phyloP scores from a whole-genome alignment of 1,140 invertebrate genomes.

The Holcopasites calliopsidis region DNA sequence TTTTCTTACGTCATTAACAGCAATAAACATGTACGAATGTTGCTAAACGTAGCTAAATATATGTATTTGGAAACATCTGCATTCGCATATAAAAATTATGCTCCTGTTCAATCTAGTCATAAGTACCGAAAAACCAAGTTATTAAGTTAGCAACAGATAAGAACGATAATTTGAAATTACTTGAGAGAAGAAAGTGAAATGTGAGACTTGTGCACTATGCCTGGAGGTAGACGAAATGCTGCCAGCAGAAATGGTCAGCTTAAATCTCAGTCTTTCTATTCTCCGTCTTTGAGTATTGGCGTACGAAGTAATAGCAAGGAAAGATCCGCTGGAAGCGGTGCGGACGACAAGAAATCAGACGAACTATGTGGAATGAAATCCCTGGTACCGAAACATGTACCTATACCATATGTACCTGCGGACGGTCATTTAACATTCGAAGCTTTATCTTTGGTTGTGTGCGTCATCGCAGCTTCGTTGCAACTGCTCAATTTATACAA shows the following conservation, averaged over 20 bases:
- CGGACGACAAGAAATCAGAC: constrained; percentile 69
- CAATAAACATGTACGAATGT: not conserved
- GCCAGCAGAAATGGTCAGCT: constrained; percentile 64
- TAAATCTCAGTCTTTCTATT: constrained; percentile 57
- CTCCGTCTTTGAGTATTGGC: constrained; percentile 41
- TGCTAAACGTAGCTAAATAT: not conserved
- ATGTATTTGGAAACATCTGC: not conserved
- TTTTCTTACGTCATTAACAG: not conserved
- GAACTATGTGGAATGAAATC: constrained; percentile 60
- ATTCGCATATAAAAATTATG: no score
- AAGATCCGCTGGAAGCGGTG: constrained; percentile 31
- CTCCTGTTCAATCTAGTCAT: not conserved
- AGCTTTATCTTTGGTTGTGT: constrained; percentile 89
- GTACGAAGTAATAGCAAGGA: constrained; percentile 49
- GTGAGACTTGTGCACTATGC: constrained; percentile 62
- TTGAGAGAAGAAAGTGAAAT: constrained; percentile 3
- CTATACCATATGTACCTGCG: constrained; percentile 90
- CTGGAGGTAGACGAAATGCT: constrained; percentile 72
- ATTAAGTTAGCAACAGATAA: not conserved
- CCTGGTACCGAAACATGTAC: constrained; percentile 87
- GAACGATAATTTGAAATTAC: not conserved
- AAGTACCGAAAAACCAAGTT: not conserved
- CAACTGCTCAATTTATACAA: constrained; percentile 97
- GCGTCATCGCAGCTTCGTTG: constrained; percentile 86
- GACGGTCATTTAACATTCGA: constrained; percentile 93